Base-by-base conservation (phyloP, 2,113 vertebrate species). In the Urocolius indicus region DNA sequence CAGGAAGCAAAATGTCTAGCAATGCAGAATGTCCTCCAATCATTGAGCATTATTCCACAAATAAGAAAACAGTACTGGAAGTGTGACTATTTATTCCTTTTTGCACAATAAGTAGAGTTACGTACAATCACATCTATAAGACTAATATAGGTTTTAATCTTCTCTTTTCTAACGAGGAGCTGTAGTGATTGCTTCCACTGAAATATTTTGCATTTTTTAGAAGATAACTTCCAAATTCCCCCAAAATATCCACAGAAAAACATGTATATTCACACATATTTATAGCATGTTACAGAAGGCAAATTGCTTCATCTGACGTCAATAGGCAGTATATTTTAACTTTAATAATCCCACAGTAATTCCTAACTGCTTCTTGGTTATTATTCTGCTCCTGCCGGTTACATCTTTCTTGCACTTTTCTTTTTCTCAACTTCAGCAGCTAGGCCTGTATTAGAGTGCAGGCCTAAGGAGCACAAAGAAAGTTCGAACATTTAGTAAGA, bases 401-500 rank as follows among this genome's bases (percentile, higher is more conserved):
- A 68, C 1, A 1, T 90, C 65, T 69, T 73, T 54, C 32, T 49
- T 48, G 29, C 0, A 7, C 22, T 84, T 80, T 77, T 8, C 34
- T 84, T 76, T 54, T 16, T 79, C 58, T 85, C 36, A 30, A 12
- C 32, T 89, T 77, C 38, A 90, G 71, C 76, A 93, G 34, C 63
- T 88, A 81, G 38, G 34, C 41, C 26, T 83, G 59, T n/a, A 30
- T 72, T 68, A 58, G 65, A 58, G n/a, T 63, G 24, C 36, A 77
- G 61, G 19, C 66, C 72, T 86, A 45, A 93, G 27, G 76, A 95
- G 27, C 49, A 54, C n/a, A 79, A 84, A 84, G 20, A 32, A 63
- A 83, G 9, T 63, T n/a, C 63, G 32, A 78, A 78, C 66, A 78
- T 94, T 96, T 92, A 92, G 62, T 78, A 92, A 94, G 41, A 71